Evolutionary conservation across 30 jellyfish, hydroid and myxozoan species (phyloP), one percentile per base, ranked within the genome.

Genomic region (Aurelia coerulea): DNA sequence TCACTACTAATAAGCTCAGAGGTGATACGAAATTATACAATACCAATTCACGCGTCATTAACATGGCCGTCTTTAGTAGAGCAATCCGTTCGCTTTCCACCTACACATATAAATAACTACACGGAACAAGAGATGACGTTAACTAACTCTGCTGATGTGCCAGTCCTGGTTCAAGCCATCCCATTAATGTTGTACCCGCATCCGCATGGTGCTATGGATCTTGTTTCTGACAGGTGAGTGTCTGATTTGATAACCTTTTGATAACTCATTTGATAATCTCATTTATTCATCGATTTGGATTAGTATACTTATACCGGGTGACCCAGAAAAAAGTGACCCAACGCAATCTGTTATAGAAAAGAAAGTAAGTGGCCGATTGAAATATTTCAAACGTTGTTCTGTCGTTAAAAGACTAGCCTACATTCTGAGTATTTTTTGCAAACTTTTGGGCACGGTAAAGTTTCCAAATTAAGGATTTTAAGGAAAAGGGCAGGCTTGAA

Each of bases 61-160:
- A 71, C 98, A 11, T 95, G 99, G 99, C 99, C 99, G 3, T 62
- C 98, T 1, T 60, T 95, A 17, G 99, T 95, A 1, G 98, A 95
- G 39, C 99, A 95, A 72, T 95, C 99, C 0, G 93, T 95, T 16
- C 91, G 90, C 29, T 95, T 95, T 68, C 98, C 99, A 2, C 96
- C 96, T 17, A 95, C 99, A 33, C 96, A 95, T 63, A 82, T 90
- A 34, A 96, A 92, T 65, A 95, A 95, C 65, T 85, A 56, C 76
- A 85, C 99, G 31, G 80, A 73, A 13, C 97, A 87, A 34, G 90
- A 90, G 3, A 75, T 95, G 88, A 79, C 87, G 16, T 86, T 95
- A 5, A 90, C 94, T 6, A 95, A 95, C 78, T 96, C 99, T n/a
- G 86, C 99, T 7, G 97, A 95, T 83, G 92, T 79, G 33, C 98